Conservation (phyloP, 2,888 invertebrate genomes). For the Leucophora obtusa region DNA sequence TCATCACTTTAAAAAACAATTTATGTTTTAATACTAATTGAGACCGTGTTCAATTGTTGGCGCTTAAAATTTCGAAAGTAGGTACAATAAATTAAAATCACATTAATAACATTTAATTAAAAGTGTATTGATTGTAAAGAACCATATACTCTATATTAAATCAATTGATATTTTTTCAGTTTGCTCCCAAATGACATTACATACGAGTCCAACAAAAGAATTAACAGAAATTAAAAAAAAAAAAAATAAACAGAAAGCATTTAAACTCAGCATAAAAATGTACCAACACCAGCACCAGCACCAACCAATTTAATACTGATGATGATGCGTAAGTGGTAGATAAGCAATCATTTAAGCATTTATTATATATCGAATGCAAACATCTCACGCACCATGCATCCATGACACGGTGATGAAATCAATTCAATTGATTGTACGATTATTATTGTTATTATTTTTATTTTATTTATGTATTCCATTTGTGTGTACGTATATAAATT, state of each 20-base stretch:
- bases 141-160: constrained; percentile 20
- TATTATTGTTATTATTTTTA: constrained; percentile 47
- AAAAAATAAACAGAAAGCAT: background rate
- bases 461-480: background rate
- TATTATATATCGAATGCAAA: constrained; percentile 63
- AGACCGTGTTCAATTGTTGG: constrained; percentile 24
- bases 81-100: constrained; percentile 31
- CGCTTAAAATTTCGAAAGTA: constrained; percentile 14
- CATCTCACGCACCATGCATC: constrained; percentile 54
- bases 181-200: constrained; percentile 40
- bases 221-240: background rate
- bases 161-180: constrained; percentile 13
- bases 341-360: constrained; percentile 62
- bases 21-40: background rate
- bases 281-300: background rate
- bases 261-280: background rate
- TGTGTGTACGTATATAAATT: too few species aligned
- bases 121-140: constrained; percentile 36
- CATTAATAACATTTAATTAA: constrained; percentile 40
- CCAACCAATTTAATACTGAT: constrained; percentile 29
- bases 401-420: constrained; percentile 62
- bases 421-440: constrained; percentile 63
- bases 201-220: background rate
- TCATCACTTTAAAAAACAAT: constrained; percentile 26
- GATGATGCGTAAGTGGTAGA: constrained; percentile 54